Evolutionary conservation across 2,113 vertebrate species (phyloP).

Genomic region (Forbesichthys agassizii): DNA sequence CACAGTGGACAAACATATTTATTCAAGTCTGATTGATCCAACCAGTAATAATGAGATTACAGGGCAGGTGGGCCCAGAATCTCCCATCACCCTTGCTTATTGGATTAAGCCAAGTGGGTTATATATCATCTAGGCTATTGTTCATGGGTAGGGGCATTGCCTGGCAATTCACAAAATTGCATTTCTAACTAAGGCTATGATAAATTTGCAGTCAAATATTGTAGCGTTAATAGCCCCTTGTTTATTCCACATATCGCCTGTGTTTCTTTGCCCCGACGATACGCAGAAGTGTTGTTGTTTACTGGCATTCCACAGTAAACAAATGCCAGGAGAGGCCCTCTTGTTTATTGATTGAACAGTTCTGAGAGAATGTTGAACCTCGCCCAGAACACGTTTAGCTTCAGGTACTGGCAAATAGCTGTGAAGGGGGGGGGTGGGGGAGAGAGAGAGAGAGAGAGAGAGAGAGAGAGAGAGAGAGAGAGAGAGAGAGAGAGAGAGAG

Average conservation of each 20-base stretch:
- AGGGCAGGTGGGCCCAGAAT: conserved; percentile 77
- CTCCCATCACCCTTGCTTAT: conserved; percentile 71
- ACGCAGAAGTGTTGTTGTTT: conserved; percentile 48
- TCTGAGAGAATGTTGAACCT: conserved; percentile 53
- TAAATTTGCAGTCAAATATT: conserved; percentile 64
- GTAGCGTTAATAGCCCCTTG: conserved; percentile 67
- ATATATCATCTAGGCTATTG: conserved; percentile 79
- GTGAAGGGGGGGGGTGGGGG: neutral
- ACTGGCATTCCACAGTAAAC: conserved; percentile 46
- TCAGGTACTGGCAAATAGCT: conserved; percentile 44
- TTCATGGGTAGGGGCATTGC: conserved; percentile 73
- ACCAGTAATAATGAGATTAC: conserved; percentile 75
- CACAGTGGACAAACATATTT: conserved; percentile 62
- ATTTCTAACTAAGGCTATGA: conserved; percentile 74
- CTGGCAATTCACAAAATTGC: conserved; percentile 79
- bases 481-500: neutral
- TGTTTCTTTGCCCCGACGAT: conserved; percentile 39
- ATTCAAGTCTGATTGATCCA: conserved; percentile 68
- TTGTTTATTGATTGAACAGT: conserved; percentile 52
- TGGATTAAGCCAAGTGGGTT: conserved; percentile 79
- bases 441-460: neutral
- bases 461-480: conserved; percentile 1
- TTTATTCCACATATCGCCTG: conserved; percentile 47
- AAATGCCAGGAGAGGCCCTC: conserved; percentile 32
- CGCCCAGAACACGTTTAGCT: conserved; percentile 24